Base-by-base conservation (phyloP, 2,113 vertebrate genomes). In the Campylorhamphus procurvoides region DNA sequence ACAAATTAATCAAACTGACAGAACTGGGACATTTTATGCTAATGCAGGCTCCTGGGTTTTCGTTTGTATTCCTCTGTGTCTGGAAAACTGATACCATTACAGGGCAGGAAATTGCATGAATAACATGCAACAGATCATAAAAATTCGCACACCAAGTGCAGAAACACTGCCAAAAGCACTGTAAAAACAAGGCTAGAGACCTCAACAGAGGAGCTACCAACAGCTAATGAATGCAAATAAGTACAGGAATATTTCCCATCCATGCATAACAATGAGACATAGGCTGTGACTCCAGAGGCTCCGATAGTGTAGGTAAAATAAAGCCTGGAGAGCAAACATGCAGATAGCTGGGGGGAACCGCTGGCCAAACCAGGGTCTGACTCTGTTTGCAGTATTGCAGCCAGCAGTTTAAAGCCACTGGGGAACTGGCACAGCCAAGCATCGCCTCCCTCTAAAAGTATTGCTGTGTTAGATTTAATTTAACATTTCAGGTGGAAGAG, bases 1-100 rank as follows among this genome's bases (percentile, higher is more conserved):
- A 98, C 97, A 98, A 98, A 99, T 99, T 98, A 98, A 99, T 99
- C 98, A 99, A 97, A 95, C 90, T 98, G 98, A 99, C 98, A 99
- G 98, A 98, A 98, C 98, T 98, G 98, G 98, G 98, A 98, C 97
- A 97, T 98, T 98, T 98, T 98, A 98, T 98, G 98, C 98, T 98
- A 98, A 99, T 98, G 89, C 87, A 62, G 95, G 97, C 97, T 97
- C 97, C 97, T 96, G 97, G 97, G 98, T 98, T 98, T 98, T 96
- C 96, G 96, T 97, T 97, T 96, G 97, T 96, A 97, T 98, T 97
- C 97, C 97, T 98, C 95, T 97, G 97, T 37, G 97, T 98, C 97
- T 98, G 97, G 97, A 97, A 98, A 98, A 98, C 96, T 95, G 95
- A 98, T 98, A 98, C 98, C 97, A 98, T 98, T 98, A 98, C 98